These are phyloP conservation scores for Poeciliopsis turneri DNA, from an alignment of 2,797 vertebrate genomes.

Conservation along the genomic window DNA sequence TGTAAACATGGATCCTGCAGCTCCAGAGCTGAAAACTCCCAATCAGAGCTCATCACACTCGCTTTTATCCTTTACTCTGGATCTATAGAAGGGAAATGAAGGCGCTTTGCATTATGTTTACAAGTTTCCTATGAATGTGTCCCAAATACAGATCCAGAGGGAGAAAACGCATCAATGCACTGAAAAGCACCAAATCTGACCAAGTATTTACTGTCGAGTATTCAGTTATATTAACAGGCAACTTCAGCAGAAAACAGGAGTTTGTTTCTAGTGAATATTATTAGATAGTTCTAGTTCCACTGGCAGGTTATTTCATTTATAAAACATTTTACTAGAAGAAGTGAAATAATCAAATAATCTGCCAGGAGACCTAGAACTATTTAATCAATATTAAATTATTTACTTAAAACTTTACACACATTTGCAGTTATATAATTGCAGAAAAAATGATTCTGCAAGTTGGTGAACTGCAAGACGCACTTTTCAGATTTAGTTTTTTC, in stretches of 20 bases:
- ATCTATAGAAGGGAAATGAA: background rate
- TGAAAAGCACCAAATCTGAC: no score
- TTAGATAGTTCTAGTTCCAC: no score
- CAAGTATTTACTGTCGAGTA: no score
- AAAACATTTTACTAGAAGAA: background rate
- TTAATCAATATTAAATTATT: no score
- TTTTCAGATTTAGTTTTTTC: background rate
- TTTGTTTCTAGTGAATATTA: background rate
- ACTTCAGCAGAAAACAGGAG: background rate
- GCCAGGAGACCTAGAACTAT: no score
- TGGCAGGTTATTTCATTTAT: no score
- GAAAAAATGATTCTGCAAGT: background rate
- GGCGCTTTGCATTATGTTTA: background rate
- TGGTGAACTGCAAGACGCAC: background rate
- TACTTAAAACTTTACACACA: no score
- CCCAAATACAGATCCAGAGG: background rate
- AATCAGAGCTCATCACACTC: background rate
- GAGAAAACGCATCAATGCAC: background rate
- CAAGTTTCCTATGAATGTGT: background rate
- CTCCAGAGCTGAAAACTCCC: conserved; percentile 13
- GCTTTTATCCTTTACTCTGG: background rate
- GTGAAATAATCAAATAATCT: background rate
- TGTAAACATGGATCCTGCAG: conserved; percentile 28
- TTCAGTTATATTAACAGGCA: background rate
- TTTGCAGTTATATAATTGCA: no score